These are phyloP conservation scores for Callinectes sapidus DNA, from an alignment of 2,888 invertebrate genomes.

Conservation along the genomic window DNA sequence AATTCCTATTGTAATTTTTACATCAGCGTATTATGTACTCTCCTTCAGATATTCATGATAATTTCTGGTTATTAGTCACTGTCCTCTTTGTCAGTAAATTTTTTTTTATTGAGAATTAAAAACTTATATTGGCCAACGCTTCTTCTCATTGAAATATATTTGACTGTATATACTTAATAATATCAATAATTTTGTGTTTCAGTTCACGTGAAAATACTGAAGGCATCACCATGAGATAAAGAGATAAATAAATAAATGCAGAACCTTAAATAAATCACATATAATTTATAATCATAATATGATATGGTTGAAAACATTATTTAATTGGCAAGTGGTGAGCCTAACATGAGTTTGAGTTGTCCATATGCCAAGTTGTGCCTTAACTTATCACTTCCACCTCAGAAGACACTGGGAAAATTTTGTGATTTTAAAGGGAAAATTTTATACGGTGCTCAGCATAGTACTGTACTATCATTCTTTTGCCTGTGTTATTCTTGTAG, in stretches of 20 bases:
- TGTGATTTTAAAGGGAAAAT: background rate
- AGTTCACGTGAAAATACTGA: background rate
- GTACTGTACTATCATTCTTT: background rate
- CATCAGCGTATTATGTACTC: background rate
- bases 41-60: background rate
- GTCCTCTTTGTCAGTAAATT: background rate
- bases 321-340: background rate
- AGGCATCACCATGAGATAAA: background rate
- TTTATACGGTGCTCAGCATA: background rate
- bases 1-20: background rate
- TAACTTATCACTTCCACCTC: slow-evolving; percentile 5
- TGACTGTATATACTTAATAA: background rate
- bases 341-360: background rate
- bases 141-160: background rate
- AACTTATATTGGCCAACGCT: background rate
- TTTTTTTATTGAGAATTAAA: background rate
- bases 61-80: background rate
- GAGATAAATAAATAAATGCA: background rate
- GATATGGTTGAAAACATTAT: background rate
- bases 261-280: background rate
- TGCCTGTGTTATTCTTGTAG: background rate
- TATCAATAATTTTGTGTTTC: background rate
- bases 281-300: background rate
- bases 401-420: background rate
- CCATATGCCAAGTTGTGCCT: background rate